These are phyloP conservation scores for Sebastiscus tertius DNA, from an alignment of 2,797 vertebrate species.

Conservation along the genomic window DNA sequence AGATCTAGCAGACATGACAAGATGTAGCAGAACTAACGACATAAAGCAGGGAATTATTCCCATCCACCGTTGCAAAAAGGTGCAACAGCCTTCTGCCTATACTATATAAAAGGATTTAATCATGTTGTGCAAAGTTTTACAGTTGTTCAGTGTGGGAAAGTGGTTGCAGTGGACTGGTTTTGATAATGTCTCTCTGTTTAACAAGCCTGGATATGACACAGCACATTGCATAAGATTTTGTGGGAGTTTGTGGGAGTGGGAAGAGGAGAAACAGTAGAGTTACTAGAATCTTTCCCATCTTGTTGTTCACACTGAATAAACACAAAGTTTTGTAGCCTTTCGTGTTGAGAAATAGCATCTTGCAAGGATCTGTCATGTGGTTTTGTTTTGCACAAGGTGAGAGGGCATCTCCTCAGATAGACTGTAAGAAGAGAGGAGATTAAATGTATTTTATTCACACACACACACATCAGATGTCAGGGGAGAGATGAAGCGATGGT, in stretches of 20 bases:
- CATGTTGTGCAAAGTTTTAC: neutral
- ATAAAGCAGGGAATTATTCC: neutral
- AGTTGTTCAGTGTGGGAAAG: constrained; percentile 18
- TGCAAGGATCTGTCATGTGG: constrained; percentile 22
- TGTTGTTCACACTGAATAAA: neutral
- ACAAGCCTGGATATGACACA: constrained; percentile 28
- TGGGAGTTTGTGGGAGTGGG: constrained; percentile 13
- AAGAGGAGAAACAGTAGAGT: neutral
- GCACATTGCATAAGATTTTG: constrained; percentile 23
- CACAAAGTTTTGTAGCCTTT: neutral
- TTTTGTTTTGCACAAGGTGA: constrained; percentile 22
- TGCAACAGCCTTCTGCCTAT: neutral
- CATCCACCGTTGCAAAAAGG: neutral
- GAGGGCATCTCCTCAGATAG: constrained; percentile 13
- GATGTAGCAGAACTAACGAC: neutral
- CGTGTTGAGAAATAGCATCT: neutral
- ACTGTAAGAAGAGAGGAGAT: constrained; percentile 2
- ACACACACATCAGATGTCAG: constrained; percentile 48
- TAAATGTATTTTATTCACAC: constrained; percentile 40
- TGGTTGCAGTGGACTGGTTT: constrained; percentile 20
- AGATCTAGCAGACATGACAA: constrained; percentile 24
- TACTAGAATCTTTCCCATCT: neutral
- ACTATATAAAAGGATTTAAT: neutral
- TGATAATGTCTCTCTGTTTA: constrained; percentile 34
- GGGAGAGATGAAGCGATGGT: constrained; percentile 62